Base-by-base conservation (phyloP, 2,888 invertebrate species). In the Philopedon plagiatum region DNA sequence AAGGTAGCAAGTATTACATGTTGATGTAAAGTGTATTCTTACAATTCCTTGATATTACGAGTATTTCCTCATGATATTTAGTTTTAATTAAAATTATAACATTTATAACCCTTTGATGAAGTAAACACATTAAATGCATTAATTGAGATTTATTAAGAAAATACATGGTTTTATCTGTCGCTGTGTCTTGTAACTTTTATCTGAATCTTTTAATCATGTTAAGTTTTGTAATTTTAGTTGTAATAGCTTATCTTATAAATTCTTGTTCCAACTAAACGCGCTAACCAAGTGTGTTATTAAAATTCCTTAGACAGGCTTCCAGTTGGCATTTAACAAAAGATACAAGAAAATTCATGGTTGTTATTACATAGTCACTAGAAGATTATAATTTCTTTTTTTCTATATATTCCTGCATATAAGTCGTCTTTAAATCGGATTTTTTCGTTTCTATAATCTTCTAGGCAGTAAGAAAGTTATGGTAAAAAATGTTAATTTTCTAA, bases 321-420 rank as follows among this genome's bases (percentile, higher is more conserved):
- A 44, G 41, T 37, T 18, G 56, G 23, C 64, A 23, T 56, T 29
- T n/a, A 56, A 39, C 39, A 64, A 39, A 26, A 49, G 23, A 3
- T 46, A 39, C 49, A 29, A 63, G 18, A 11, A 13, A 34, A 15
- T 19, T 29, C 21, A 54, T 64, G 21, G 39, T 64, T 64, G 54
- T 64, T 37, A 54, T 64, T 64, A 64, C 64, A 54, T 54, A n/a
- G 64, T 54, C 54, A 64, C 39, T 39, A 18, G 23, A n/a, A n/a
- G 54, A 56, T 65, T 65, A 65, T 39, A 11, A 18, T 32, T 56
- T 65, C 26, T 37, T 39, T 44, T 19, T 23, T 29, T 49, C 18
- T 13, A 54, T 29, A 29, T 1, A 26, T n/a, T n/a, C 15, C 15
- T 13, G 15, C 15, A 5, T 29, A 51, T 51, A 51, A 51, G 3